Percentiles rank a stretch among this genome's conserved stretches.
phyloP scores from a whole-genome alignment of 2,113 vertebrate genomes.

The Carassius auratus region DNA sequence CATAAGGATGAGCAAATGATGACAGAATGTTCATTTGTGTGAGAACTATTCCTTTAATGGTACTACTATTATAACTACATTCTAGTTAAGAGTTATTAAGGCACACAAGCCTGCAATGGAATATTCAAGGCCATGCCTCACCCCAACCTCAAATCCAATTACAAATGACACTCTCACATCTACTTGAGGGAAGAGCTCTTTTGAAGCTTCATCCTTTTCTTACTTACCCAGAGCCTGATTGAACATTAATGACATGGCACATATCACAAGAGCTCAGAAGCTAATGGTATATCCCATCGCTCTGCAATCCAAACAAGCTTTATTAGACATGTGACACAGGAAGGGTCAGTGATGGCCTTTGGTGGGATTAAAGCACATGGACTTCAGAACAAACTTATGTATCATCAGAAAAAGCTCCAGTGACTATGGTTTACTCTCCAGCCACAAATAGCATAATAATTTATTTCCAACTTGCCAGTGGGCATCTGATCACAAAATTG shows the following conservation, averaged over 20 bases:
- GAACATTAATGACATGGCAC: conserved; percentile 20
- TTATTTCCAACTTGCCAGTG: background rate
- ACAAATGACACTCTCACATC: conserved; percentile 19
- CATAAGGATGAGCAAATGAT: background rate
- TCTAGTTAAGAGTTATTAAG: background rate
- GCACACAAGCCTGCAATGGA: background rate
- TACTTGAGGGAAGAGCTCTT: conserved; percentile 2
- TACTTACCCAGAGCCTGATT: conserved; percentile 15
- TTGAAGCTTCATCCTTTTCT: conserved; percentile 2
- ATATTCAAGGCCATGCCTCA: conserved; percentile 13
- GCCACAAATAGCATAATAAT: conserved; percentile 4
- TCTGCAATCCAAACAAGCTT: conserved; percentile 18
- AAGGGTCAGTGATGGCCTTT: conserved; percentile 17
- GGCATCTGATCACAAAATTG: background rate
- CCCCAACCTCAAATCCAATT: conserved; percentile 28
- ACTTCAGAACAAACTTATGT: conserved; percentile 26
- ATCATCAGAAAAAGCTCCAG: conserved; percentile 7
- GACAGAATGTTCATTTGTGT: background rate
- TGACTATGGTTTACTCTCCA: background rate
- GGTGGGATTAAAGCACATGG: conserved; percentile 38
- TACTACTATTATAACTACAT: background rate
- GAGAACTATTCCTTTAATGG: background rate
- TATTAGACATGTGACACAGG: conserved; percentile 15
- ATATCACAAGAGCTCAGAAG: conserved; percentile 20
- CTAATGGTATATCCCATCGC: background rate